These are phyloP conservation scores for Parazoanthus swiftii DNA, from an alignment of 92 coral and sea anemone genomes.

Conservation along the genomic window DNA sequence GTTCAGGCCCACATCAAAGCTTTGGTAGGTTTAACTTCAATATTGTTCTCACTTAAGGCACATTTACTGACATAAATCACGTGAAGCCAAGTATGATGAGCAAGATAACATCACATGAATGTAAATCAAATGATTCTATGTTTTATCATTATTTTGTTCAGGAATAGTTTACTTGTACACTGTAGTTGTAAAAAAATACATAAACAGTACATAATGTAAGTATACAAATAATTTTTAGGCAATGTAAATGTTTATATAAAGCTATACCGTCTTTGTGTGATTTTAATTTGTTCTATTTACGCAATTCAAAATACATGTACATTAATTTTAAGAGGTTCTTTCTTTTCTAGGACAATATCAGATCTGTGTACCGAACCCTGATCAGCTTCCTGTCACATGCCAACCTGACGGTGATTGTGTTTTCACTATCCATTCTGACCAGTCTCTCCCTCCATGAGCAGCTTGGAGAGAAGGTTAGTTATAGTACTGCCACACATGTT, in stretches of 20 bases:
- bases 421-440: slow-evolving; percentile 86
- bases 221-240: no score
- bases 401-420: slow-evolving; percentile 88
- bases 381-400: slow-evolving; percentile 87
- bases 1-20: slow-evolving; percentile 98
- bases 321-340: neutral
- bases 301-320: neutral
- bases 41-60: neutral
- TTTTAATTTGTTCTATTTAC: neutral
- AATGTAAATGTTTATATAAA: no score
- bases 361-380: slow-evolving; percentile 80
- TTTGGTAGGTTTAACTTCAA: slow-evolving; percentile 61
- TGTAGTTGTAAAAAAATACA: no score
- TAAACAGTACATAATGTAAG: no score
- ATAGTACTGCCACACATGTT: no score
- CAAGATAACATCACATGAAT: no score
- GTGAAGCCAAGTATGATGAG: neutral
- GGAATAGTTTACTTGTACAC: no score
- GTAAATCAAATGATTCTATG: no score
- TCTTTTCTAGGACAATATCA: slow-evolving; percentile 84
- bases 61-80: no score
- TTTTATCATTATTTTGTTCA: no score
- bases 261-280: no score
- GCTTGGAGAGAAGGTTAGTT: slow-evolving; percentile 89
- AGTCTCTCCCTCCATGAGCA: slow-evolving; percentile 95